Evolutionary conservation across 2,113 vertebrate genomes (phyloP).

Genomic region (Rallus limicola): DNA sequence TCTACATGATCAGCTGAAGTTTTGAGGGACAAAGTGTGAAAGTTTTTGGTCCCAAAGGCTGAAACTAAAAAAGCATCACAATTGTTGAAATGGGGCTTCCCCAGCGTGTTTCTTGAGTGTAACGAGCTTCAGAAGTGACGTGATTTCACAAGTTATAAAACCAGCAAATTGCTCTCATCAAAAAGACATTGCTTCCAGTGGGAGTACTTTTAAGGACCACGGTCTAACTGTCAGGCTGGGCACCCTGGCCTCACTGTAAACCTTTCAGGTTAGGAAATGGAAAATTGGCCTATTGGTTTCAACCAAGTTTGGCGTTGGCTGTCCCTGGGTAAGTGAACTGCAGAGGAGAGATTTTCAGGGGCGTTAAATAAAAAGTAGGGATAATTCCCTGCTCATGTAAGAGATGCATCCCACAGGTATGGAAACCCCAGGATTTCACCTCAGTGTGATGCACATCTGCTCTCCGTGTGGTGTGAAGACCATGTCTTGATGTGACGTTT

Average conservation of each 20-base stretch:
- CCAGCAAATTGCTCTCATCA: slow-evolving; percentile 30
- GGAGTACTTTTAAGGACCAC: slow-evolving; percentile 36
- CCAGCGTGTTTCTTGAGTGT: slow-evolving; percentile 20
- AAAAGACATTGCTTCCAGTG: slow-evolving; percentile 25
- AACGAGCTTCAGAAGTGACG: slow-evolving; percentile 35
- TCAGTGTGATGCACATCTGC: accelerated
- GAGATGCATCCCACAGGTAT: neutral
- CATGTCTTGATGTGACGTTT: neutral
- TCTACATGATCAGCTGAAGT: slow-evolving; percentile 37
- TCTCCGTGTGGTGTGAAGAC: neutral
- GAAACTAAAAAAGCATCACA: neutral
- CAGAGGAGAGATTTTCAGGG: neutral
- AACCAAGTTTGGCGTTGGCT: neutral
- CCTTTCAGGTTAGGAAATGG: neutral
- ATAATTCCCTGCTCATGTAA: neutral
- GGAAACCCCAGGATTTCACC: neutral
- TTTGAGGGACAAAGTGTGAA: neutral
- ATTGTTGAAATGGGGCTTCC: slow-evolving; percentile 18
- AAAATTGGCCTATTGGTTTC: neutral
- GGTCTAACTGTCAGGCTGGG: neutral
- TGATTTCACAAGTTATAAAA: slow-evolving; percentile 52
- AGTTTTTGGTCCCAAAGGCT: slow-evolving; percentile 7
- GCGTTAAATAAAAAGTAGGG: neutral
- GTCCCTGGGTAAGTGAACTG: neutral
- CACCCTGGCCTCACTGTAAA: slow-evolving; percentile 13